Evolutionary conservation across 1,140 invertebrate genomes (phyloP).

Genomic region (Hylaeus anthracinus): DNA sequence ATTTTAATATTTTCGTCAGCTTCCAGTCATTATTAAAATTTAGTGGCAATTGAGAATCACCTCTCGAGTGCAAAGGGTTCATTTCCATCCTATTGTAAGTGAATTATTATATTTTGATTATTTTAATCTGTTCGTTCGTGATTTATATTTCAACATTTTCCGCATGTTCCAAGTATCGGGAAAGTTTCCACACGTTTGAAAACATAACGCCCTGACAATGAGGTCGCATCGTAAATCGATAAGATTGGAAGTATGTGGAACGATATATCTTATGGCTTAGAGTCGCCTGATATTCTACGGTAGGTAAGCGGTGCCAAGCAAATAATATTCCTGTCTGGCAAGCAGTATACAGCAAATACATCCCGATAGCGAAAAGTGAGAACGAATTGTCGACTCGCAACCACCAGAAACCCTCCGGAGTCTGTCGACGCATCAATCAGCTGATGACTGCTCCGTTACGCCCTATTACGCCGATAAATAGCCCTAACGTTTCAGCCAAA

Average conservation of each 20-base stretch:
- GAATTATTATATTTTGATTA: too few relatives aligned
- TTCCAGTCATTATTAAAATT: too few relatives aligned
- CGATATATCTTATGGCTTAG: neutral
- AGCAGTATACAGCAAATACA: constrained; percentile 18
- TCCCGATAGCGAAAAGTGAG: constrained; percentile 28
- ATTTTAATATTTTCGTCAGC: too few relatives aligned
- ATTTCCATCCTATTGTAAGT: too few relatives aligned
- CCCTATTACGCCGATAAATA: constrained; percentile 66
- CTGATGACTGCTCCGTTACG: constrained; percentile 65
- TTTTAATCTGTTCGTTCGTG: too few relatives aligned
- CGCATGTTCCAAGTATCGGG: too few relatives aligned
- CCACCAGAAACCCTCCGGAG: constrained; percentile 17
- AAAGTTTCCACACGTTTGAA: too few relatives aligned
- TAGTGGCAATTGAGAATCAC: too few relatives aligned
- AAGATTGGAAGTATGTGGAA: too few relatives aligned
- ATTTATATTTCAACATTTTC: too few relatives aligned
- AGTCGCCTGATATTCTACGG: neutral
- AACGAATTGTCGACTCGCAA: constrained; percentile 18
- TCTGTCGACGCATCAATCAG: constrained; percentile 62
- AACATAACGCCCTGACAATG: neutral
- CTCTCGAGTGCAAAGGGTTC: too few relatives aligned
- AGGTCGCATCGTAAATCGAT: neutral
- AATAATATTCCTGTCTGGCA: constrained; percentile 21
- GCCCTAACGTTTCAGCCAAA: constrained; percentile 41
- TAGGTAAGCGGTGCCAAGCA: neutral